Evolutionary conservation across 2,888 invertebrate species (phyloP).

Genomic region (Tillus elongatus): DNA sequence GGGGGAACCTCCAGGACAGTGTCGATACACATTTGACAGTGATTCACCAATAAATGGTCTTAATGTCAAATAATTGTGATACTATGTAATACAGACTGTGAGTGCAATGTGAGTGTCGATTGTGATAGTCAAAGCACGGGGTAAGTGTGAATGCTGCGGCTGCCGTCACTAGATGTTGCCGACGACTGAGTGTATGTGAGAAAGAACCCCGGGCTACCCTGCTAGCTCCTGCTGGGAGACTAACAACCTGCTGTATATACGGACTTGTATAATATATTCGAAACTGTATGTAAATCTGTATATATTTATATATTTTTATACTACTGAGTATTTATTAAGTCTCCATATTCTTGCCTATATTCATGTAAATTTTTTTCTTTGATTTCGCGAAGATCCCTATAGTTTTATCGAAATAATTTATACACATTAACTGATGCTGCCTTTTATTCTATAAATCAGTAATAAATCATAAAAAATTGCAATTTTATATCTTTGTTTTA

Average conservation of each 20-base stretch:
- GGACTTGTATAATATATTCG: conserved; percentile 31
- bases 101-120: conserved; percentile 34
- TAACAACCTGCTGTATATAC: conserved; percentile 36
- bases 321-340: conserved; percentile 30
- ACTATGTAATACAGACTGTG: conserved; percentile 36
- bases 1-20: conserved; percentile 55
- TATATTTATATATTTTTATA: conserved; percentile 32
- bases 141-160: conserved; percentile 21
- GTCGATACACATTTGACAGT: conserved; percentile 66
- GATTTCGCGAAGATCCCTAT: too few species aligned
- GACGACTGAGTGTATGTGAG: conserved; percentile 20
- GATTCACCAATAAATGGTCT: conserved; percentile 19
- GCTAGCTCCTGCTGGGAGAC: too few species aligned
- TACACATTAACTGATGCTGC: background rate
- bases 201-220: too few species aligned
- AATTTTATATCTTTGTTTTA: too few species aligned
- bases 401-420: too few species aligned
- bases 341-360: conserved; percentile 20
- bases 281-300: conserved; percentile 30
- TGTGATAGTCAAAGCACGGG: conserved; percentile 33
- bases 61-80: conserved; percentile 38
- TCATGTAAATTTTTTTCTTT: too few species aligned
- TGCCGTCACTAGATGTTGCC: conserved; percentile 12
- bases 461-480: too few species aligned
- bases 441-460: too few species aligned